Evolutionary conservation across 1,140 invertebrate genomes (phyloP).

Genomic region (Aphelenchoides fujianensis): DNA sequence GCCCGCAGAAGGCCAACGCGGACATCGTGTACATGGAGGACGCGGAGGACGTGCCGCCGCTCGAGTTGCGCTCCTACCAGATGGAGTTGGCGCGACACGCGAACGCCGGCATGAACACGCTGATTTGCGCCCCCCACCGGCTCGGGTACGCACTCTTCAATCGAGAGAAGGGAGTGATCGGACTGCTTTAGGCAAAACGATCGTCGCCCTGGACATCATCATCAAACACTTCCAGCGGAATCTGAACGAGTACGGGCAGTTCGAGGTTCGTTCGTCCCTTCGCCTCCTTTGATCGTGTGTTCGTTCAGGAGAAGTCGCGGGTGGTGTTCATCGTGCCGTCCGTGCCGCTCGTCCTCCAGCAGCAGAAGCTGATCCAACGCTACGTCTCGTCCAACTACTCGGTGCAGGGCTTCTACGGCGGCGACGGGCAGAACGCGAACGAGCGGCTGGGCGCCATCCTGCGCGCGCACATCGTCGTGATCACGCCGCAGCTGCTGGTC

Average conservation of each 20-base stretch:
- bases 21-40: not conserved
- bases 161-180: too few relatives aligned
- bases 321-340: slow-evolving; percentile 52
- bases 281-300: not conserved
- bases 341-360: slow-evolving; percentile 51
- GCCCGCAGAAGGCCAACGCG: not conserved
- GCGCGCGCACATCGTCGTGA: slow-evolving; percentile 36
- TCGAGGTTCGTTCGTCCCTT: not conserved
- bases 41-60: not conserved
- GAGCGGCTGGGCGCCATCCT: not conserved
- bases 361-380: slow-evolving; percentile 26
- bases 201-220: slow-evolving; percentile 55
- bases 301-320: slow-evolving; percentile 18
- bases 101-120: slow-evolving; percentile 48
- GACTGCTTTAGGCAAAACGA: slow-evolving; percentile 56
- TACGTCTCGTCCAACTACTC: slow-evolving; percentile 33
- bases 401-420: slow-evolving; percentile 42
- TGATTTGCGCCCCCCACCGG: slow-evolving; percentile 59
- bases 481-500: slow-evolving; percentile 49
- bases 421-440: slow-evolving; percentile 15
- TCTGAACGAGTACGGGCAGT: not conserved
- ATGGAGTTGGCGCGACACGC: slow-evolving; percentile 46
- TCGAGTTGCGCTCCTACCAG: slow-evolving; percentile 45
- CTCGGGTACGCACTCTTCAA: too few relatives aligned
- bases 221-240: slow-evolving; percentile 37